These are phyloP conservation scores for Marmota flaviventris DNA, from an alignment of 2,113 vertebrate genomes.

Conservation along the genomic window DNA sequence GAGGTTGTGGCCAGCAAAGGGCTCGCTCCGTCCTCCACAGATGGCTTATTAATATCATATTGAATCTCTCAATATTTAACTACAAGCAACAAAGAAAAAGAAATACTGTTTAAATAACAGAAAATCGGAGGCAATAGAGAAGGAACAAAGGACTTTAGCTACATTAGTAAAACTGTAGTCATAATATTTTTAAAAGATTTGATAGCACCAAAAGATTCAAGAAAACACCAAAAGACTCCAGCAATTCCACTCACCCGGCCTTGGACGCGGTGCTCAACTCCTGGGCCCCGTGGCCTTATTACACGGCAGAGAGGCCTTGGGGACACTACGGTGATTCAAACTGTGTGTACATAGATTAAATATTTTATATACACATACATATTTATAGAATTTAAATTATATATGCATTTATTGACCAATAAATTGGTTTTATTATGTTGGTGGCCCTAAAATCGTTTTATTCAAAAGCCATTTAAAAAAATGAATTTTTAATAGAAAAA, in stretches of 20 bases:
- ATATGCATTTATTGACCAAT: neutral
- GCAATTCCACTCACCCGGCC: fast-evolving
- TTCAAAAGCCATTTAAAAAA: neutral
- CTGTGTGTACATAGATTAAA: fast-evolving
- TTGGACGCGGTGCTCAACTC: fast-evolving
- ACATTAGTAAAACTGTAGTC: neutral
- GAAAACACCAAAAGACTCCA: neutral
- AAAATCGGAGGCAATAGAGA: neutral
- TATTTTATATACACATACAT: neutral
- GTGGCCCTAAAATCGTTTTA: neutral
- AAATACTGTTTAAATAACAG: neutral
- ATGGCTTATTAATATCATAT: fast-evolving
- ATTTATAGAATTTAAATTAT: neutral
- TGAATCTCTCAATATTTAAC: neutral
- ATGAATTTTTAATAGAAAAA: neutral
- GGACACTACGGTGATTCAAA: fast-evolving
- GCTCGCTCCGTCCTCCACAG: fast-evolving
- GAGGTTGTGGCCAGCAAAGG: fast-evolving
- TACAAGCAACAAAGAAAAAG: neutral
- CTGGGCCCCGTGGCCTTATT: fast-evolving
- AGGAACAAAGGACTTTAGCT: neutral
- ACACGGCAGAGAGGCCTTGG: fast-evolving
- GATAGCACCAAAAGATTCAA: neutral
- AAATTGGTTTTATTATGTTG: neutral
- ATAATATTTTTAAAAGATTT: neutral